A percentile compares a stretch with the other conserved stretches of the same genome.
Evolutionary conservation across 1,140 invertebrate genomes (phyloP).

Genomic region (Panulirus ornatus): DNA sequence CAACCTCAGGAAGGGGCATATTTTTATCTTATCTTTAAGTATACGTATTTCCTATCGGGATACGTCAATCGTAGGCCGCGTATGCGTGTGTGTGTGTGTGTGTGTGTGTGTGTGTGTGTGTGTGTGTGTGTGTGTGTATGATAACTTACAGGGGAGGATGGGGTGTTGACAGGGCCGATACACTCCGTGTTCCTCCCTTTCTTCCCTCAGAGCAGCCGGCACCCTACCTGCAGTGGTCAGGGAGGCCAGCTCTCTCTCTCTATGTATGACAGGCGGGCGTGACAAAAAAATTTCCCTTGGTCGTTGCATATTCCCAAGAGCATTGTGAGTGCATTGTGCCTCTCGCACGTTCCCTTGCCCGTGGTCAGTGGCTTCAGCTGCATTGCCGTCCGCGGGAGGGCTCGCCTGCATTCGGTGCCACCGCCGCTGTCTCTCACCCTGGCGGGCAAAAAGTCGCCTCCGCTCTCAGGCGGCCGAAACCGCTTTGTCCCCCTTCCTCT

Average conservation of each 20-base stretch:
- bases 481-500: conserved; percentile 46
- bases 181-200: not conserved
- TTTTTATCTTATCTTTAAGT: too few species aligned
- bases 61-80: too few species aligned
- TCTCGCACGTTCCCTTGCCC: conserved; percentile 48
- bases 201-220: conserved; percentile 7
- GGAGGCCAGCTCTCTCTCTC: conserved; percentile 62
- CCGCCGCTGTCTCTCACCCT: conserved; percentile 47
- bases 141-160: not conserved
- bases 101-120: not conserved
- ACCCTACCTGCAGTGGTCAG: conserved; percentile 70
- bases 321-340: conserved; percentile 66
- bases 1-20: too few species aligned
- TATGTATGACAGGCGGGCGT: conserved; percentile 67
- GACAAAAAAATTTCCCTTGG: conserved; percentile 65
- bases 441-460: conserved; percentile 53
- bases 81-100: too few species aligned
- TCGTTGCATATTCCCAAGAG: conserved; percentile 71
- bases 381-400: conserved; percentile 57
- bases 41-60: too few species aligned
- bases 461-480: conserved; percentile 41
- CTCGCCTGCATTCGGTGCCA: conserved; percentile 70
- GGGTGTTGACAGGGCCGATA: not conserved
- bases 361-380: conserved; percentile 65
- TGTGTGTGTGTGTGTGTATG: not conserved